Evolutionary conservation across 2,888 invertebrate species (phyloP), one percentile per base, ranked within the genome.

Genomic region (Pristionchus fissidentatus): DNA sequence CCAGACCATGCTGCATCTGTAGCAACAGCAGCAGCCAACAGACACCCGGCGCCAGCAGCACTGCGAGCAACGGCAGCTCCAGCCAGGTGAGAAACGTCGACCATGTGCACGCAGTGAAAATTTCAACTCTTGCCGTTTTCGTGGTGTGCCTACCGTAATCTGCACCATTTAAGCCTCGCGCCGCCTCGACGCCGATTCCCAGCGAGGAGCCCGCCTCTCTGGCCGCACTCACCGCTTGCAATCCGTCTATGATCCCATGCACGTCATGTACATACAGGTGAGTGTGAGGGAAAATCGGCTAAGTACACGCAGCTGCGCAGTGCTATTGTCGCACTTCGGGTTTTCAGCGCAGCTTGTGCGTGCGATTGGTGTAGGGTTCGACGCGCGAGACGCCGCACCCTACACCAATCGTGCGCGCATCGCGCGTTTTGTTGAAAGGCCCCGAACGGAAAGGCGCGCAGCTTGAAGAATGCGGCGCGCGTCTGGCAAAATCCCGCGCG

Each of bases 11-110:
- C 75, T 77, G 29, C 75, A 46, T 5, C 38, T 49, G 75, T 49
- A 46, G 43, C 73, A 46, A 19, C n/a, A n/a, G n/a, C n/a, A n/a
- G n/a, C 43, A 49, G 19, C 49, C 41, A 38, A 29, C 79, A 79
- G 79, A 79, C 79, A 38, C 79, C 79, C 79, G 79, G 79, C n/a
- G 79, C 79, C 79, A n/a, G 38, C 38, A 57, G 55, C 79, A 79
- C 79, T 7, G 38, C 79, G 22, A 41, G 41, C 57, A 79, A 52
- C 79, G 79, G 79, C 52, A 79, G 79, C 75, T n/a, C n/a, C 46
- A 49, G 46, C 49, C 41, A 29, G 75, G 43, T n/a, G 15, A 29
- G 29, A 75, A 79, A 38, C n/a, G 38, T 52, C 38, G 57, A n/a
- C 35, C 43, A 22, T 3, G 38, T 32, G 1, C 75, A 29, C 49